Percentiles rank a stretch among this genome's conserved stretches.
Conservation (phyloP, 2,888 invertebrate species). For the Scelioninae gen. 1 region DNA sequence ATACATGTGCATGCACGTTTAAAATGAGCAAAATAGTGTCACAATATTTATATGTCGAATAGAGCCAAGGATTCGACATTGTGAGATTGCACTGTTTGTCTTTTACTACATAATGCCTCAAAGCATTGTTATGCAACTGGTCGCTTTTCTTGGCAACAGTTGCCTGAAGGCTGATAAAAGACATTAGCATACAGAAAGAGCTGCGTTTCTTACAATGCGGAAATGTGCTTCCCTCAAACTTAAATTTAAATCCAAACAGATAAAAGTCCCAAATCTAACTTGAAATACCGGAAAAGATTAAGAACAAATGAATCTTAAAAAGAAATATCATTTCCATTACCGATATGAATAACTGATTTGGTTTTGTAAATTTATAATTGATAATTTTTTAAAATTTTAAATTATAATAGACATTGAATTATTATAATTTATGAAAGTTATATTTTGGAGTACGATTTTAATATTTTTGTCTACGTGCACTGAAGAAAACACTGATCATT, state of each 20-base stretch:
- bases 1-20: slow-evolving; percentile 5
- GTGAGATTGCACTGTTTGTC: slow-evolving; percentile 54
- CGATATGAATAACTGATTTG: too few relatives aligned
- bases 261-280: slow-evolving; percentile 28
- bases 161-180: slow-evolving; percentile 64
- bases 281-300: slow-evolving; percentile 3
- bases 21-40: slow-evolving; percentile 13
- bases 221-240: slow-evolving; percentile 55
- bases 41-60: slow-evolving; percentile 53
- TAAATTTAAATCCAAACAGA: slow-evolving; percentile 38
- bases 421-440: too few relatives aligned
- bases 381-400: too few relatives aligned
- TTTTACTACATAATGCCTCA: slow-evolving; percentile 61
- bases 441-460: too few relatives aligned
- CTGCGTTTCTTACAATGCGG: slow-evolving; percentile 56
- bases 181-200: slow-evolving; percentile 63
- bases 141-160: slow-evolving; percentile 68
- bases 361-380: too few relatives aligned
- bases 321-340: background rate
- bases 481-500: too few relatives aligned
- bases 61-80: slow-evolving; percentile 61
- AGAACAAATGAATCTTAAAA: background rate
- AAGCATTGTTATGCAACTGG: slow-evolving; percentile 71
- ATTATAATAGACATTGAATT: too few relatives aligned
- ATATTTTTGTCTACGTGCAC: too few relatives aligned